Base-by-base conservation (phyloP, 2,113 vertebrate genomes). In the Dasyornis broadbenti region DNA sequence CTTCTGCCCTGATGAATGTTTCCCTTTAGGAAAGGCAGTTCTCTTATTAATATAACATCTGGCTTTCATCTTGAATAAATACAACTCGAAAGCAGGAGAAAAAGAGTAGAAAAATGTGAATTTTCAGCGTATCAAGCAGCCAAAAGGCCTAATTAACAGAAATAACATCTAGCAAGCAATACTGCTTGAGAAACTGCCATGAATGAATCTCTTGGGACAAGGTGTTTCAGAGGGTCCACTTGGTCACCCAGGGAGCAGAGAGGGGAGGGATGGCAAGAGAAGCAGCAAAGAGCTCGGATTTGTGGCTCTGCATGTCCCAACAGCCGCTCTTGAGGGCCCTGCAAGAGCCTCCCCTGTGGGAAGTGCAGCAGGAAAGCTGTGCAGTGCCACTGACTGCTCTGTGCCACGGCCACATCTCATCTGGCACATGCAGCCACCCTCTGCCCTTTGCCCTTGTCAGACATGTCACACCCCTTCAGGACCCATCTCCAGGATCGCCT, bases 21-120 rank as follows among this genome's bases (percentile, higher is more conserved):
- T 98, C 97, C 94, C 96, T 97, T 96, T 95, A 97, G 96, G 92
- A 97, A 96, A 97, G 81, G 76, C 92, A 82, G 73, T 44, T 95
- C 84, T 93, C 80, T 96, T 96, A 92, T 91, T 97, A 97, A 95
- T 97, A 52, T 52, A 97, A 97, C 97, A 98, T 97, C 98, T 98
- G 98, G 96, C 94, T 97, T 97, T 95, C 94, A 97, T 97, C 96
- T 96, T 95, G 61, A 89, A 78, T 94, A 97, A 97, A 96, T 87
- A 97, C 33, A 85, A 86, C 91, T 94, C 56, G 92, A 96, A 96
- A 77, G 11, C 50, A 81, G 72, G 44, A 92, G 35, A 83, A 82
- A 97, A 89, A 69, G 52, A 86, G 82, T 13, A 69, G 76, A 94
- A 92, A 87, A 95, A 88, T 50, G 53, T 89, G 73, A 57, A 15